Evolutionary conservation across 2,888 invertebrate genomes (phyloP), one percentile per base, ranked within the genome.

Genomic region (Axea sp.): DNA sequence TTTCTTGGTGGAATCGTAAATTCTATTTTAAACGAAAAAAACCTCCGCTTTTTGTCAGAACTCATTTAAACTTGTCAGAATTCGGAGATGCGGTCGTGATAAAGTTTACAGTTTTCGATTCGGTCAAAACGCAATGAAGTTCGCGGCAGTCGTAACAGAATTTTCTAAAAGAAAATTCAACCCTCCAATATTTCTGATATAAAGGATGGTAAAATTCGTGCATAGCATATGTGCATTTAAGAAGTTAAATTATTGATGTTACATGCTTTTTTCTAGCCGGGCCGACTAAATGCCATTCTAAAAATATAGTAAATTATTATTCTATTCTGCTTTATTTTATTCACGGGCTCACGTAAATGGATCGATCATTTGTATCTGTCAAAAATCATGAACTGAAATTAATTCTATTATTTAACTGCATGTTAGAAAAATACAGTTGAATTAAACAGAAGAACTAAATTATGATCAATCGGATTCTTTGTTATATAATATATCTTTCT

Each of bases 311-410:
- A 14, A 17, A 17, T 41, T 26, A 41, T 41, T 26, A 22, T 41
- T 41, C 7, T 19, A 41, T 47, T 47, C 33, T 26, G 15, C 6
- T 7, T 15, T 30, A 45, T 30, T 45, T 28, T 28, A 5, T 51
- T 51, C 37, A 3, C n/a, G 26, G 12, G 12, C 3, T 24, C 35
- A 51, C 31, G 37, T 51, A 51, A 51, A 51, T 26, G 37, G 15
- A 3, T 51, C 24, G 19, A 6, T 11, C 51, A 51, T 51, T 51
- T 37, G 26, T 51, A 51, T 19, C 24, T 51, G 51, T 51, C 51
- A 37, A n/a, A 24, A 51, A 6, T 11, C 3, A 24, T n/a, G 24
- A 14, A 22, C 5, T 9, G 6, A 12, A 51, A 51, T 35, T 51
- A 35, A 35, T 30, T 49, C 2, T 33, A n/a, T 49, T 14, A 33